Base-by-base conservation (phyloP, 2,797 vertebrate genomes). In the Melanotaenia parkinsoni region DNA sequence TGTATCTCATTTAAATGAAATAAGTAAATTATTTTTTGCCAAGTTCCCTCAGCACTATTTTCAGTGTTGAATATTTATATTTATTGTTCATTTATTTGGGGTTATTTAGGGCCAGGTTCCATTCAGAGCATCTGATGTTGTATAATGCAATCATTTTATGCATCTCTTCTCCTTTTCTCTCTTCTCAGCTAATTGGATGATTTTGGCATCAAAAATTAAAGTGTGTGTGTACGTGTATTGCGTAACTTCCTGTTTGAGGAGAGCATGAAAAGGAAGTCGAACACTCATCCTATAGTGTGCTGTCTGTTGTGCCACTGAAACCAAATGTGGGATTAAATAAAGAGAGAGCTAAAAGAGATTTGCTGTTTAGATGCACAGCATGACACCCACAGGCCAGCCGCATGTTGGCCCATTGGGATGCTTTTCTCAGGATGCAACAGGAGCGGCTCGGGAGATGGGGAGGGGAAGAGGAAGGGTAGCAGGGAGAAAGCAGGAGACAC, bases 291-390 rank as follows among this genome's bases (percentile, higher is more conserved):
- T 77, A 50, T 28, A 30, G 68, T 64, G 77, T 82, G 70, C 76
- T 76, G 74, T 79, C 79, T 77, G 73, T 70, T 33, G 53, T 89
- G 70, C 72, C 68, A 61, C 76, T 51, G 76, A 83, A 88, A 77
- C 78, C 60, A 65, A 77, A 63, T 66, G 64, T 66, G 74, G 75
- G 69, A 82, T 83, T 82, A 78, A 77, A 81, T 58, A 64, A 65
- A 80, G 57, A 68, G 47, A 65, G 30, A 32, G 4, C 58, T 35
- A 60, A 40, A 35, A 73, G 45, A 54, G 56, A 77, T 18, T 28
- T 14, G 58, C 63, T 69, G 64, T 70, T 63, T 63, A 11, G 68
- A 79, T 63, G 72, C 76, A 50, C 80, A 76, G 67, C 50, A 4
- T 53, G 72, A 72, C 82, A 82, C 75, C 84, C 60, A 7, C 24